phyloP scores from a whole-genome alignment of 2,888 invertebrate species.

The Mechanitis mazaeus region DNA sequence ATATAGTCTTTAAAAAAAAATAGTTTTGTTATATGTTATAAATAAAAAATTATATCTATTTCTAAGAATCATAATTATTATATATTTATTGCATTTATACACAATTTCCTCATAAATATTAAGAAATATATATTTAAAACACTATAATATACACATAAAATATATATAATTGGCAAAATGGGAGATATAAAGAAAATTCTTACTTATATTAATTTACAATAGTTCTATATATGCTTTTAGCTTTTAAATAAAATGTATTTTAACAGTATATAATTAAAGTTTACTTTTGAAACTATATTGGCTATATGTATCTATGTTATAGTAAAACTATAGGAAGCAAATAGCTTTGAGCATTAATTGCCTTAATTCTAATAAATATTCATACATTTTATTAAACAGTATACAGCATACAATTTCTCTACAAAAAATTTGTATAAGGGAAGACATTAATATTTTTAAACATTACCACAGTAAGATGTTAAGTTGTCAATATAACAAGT shows the following conservation, averaged over 20 bases:
- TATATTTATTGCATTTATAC: slow-evolving; percentile 40
- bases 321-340: slow-evolving; percentile 1
- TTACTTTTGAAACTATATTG: no score
- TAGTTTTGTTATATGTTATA: no score
- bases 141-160: slow-evolving; percentile 39
- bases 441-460: background rate
- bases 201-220: slow-evolving; percentile 4
- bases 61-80: slow-evolving; percentile 15
- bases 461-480: slow-evolving; percentile 50
- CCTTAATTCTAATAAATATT: background rate
- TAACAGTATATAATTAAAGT: background rate
- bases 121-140: slow-evolving; percentile 1
- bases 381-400: background rate
- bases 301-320: no score
- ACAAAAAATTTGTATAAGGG: background rate
- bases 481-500: slow-evolving; percentile 49
- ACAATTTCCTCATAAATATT: slow-evolving; percentile 28
- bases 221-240: slow-evolving; percentile 3
- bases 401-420: background rate
- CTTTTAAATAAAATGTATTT: slow-evolving; percentile 29
- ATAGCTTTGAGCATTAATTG: background rate
- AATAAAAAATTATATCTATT: slow-evolving; percentile 7
- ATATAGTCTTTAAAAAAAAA: no score
- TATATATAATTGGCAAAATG: slow-evolving; percentile 72
- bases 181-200: slow-evolving; percentile 46